Evolutionary conservation across 1,140 invertebrate genomes (phyloP), one percentile per base, ranked within the genome.

Genomic region (Acromyrmex heyeri): DNA sequence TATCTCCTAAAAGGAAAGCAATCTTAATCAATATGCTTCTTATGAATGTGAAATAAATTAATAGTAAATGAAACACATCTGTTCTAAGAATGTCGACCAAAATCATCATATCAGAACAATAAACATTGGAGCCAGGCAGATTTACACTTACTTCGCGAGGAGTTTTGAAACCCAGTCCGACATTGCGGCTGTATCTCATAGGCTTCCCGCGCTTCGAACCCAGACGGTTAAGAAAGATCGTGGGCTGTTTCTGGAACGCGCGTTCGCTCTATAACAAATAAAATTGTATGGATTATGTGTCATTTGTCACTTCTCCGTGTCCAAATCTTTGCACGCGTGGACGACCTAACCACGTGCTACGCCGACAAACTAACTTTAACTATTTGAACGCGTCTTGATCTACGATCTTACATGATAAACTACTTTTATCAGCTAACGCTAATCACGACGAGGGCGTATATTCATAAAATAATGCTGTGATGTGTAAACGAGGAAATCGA

Each of bases 111-210:
- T 0, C 14, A 70, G 16, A 27, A 4, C 3, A 38, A 14, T 50
- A 21, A 57, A 16, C 8, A 55, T n/a, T n/a, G 5, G 27, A 18
- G 38, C 7, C 14, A 10, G 10, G 7, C 86, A 44, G 12, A 59
- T 24, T 44, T 30, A 16, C 89, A 95, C 95, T 95, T 96, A 99
- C 98, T 97, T 99, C 99, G 95, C 98, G 96, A 61, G 99, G 99
- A 73, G 99, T 99, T 96, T 99, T 99, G 96, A 99, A 99, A 91
- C 99, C 99, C 88, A 99, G 96, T 92, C 99, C 99, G 93, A 99
- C 97, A 97, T 98, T 99, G 92, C 98, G 97, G 91, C 96, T 96
- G 94, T 99, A 99, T 91, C 99, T 96, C 92, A 98, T 96, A 88
- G 97, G 96, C 95, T 98, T 98, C 94, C 97, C 96, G 95, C 97